Evolutionary conservation across 2,888 invertebrate species (phyloP).

Genomic region (Watsonalla binaria): DNA sequence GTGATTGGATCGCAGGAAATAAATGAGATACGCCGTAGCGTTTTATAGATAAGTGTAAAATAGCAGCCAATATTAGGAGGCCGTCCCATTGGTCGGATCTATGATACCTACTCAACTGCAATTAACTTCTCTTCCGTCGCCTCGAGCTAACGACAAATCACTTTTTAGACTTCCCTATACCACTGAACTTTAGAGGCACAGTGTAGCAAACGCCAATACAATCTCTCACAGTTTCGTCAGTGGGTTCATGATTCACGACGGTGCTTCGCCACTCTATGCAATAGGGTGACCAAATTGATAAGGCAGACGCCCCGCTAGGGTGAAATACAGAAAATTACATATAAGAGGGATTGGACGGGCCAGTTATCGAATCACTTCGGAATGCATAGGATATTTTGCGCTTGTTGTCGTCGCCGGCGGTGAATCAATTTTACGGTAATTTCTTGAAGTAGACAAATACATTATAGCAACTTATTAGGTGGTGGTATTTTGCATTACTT

Average conservation of each 20-base stretch:
- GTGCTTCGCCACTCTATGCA: not conserved
- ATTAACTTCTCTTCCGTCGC: slow-evolving; percentile 66
- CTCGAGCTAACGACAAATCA: slow-evolving; percentile 62
- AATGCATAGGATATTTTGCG: slow-evolving; percentile 65
- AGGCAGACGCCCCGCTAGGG: slow-evolving; percentile 32
- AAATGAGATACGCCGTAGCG: slow-evolving; percentile 6
- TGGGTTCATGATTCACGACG: not conserved
- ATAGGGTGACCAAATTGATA: slow-evolving; percentile 42
- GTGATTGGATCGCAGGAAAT: slow-evolving; percentile 1
- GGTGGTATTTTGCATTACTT: slow-evolving; percentile 1
- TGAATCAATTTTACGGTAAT: slow-evolving; percentile 43
- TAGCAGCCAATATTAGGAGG: slow-evolving; percentile 42
- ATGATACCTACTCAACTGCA: slow-evolving; percentile 63
- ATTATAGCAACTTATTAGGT: slow-evolving; percentile 10
- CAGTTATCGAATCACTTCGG: slow-evolving; percentile 61
- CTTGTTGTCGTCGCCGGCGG: slow-evolving; percentile 30
- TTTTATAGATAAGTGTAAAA: slow-evolving; percentile 7
- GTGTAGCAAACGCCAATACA: not conserved
- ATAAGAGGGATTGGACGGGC: slow-evolving; percentile 41
- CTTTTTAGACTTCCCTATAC: slow-evolving; percentile 45
- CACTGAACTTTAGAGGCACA: not conserved
- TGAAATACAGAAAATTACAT: slow-evolving; percentile 60
- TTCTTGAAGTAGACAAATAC: slow-evolving; percentile 21
- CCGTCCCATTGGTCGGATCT: slow-evolving; percentile 63
- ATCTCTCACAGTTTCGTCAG: not conserved